Conservation (phyloP, 2,888 invertebrate genomes). For the Podotricha telesiphe region DNA sequence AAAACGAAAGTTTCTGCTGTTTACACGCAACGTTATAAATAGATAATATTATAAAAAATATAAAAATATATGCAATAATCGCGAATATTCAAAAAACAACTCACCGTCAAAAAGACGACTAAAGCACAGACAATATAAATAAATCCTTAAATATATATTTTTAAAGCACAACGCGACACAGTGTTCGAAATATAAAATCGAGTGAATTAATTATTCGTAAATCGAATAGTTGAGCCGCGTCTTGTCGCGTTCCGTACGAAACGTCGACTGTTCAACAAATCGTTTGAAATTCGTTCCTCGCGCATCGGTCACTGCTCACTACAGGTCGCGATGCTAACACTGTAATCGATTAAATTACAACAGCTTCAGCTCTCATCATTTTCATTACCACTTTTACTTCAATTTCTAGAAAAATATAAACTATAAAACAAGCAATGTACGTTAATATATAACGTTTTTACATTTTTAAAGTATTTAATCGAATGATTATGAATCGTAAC, state of each 20-base stretch:
- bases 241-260: slow-evolving; percentile 65
- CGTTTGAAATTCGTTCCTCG: slow-evolving; percentile 64
- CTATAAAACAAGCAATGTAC: slow-evolving; percentile 28
- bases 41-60: background rate
- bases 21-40: slow-evolving; percentile 4
- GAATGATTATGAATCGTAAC: slow-evolving; percentile 13
- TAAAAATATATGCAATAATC: too few relatives aligned
- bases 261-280: slow-evolving; percentile 65
- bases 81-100: slow-evolving; percentile 47
- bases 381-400: slow-evolving; percentile 7
- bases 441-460: background rate
- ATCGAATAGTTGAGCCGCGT: slow-evolving; percentile 48
- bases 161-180: slow-evolving; percentile 62
- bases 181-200: slow-evolving; percentile 43
- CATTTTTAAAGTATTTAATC: background rate
- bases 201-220: slow-evolving; percentile 31
- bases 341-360: slow-evolving; percentile 23
- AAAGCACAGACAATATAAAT: slow-evolving; percentile 50
- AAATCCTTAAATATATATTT: slow-evolving; percentile 60
- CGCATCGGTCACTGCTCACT: slow-evolving; percentile 57
- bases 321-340: slow-evolving; percentile 42
- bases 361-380: background rate
- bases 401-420: background rate
- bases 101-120: slow-evolving; percentile 70
- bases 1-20: background rate